These are phyloP conservation scores for Heliothis subflexa DNA, from an alignment of 1,140 invertebrate genomes.

Conservation along the genomic window DNA sequence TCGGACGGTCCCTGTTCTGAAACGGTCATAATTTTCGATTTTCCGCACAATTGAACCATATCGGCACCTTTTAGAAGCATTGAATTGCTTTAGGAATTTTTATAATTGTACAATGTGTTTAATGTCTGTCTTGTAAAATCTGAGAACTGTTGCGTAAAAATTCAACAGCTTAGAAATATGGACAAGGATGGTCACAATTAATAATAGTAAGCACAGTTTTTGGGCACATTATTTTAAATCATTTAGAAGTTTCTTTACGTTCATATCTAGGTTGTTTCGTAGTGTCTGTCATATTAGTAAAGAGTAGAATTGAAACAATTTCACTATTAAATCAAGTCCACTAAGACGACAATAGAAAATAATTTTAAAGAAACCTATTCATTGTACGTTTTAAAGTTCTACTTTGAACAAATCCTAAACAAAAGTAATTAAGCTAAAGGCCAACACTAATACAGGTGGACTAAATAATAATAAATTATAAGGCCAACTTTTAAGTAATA, in stretches of 20 bases:
- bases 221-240: no score
- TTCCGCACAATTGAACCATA: slow-evolving; percentile 75
- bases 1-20: slow-evolving; percentile 57
- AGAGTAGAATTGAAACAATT: no score
- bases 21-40: slow-evolving; percentile 81
- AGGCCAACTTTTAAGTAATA: slow-evolving; percentile 17
- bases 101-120: slow-evolving; percentile 24
- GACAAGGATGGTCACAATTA: no score
- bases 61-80: slow-evolving; percentile 55
- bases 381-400: no score
- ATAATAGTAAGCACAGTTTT: no score
- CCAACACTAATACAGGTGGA: slow-evolving; percentile 1
- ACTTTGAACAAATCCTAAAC: slow-evolving; percentile 3
- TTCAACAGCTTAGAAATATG: not conserved
- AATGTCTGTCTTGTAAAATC: not conserved
- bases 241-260: no score
- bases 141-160: not conserved
- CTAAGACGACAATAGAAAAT: no score
- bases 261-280: no score
- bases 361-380: no score
- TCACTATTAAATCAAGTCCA: no score
- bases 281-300: no score
- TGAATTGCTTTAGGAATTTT: slow-evolving; percentile 19
- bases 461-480: slow-evolving; percentile 33
- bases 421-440: slow-evolving; percentile 6